Conservation (phyloP, 2,888 invertebrate species). For the Parascotia fuliginaria region DNA sequence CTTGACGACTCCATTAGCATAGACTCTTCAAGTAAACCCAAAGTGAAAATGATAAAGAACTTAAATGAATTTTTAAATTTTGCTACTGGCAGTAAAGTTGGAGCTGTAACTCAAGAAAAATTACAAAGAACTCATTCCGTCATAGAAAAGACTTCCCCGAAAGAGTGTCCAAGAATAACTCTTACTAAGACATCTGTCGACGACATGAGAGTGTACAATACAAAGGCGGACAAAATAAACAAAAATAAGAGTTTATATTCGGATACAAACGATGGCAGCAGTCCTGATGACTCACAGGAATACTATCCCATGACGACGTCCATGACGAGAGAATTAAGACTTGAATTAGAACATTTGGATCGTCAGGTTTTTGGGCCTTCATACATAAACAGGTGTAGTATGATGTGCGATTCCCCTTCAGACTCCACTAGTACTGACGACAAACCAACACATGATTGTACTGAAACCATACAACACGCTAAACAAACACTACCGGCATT, state of each 20-base stretch:
- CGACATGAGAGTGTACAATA: slow-evolving; percentile 59
- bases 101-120: slow-evolving; percentile 55
- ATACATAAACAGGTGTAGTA: slow-evolving; percentile 70
- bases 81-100: slow-evolving; percentile 87
- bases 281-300: slow-evolving; percentile 92
- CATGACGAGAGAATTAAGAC: slow-evolving; percentile 92
- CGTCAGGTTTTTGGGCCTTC: slow-evolving; percentile 91
- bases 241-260: slow-evolving; percentile 62
- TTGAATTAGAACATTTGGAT: slow-evolving; percentile 94
- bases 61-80: slow-evolving; percentile 94
- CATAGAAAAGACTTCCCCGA: slow-evolving; percentile 61
- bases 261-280: slow-evolving; percentile 86
- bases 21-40: slow-evolving; percentile 68
- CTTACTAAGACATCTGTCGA: slow-evolving; percentile 70
- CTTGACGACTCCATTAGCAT: slow-evolving; percentile 71
- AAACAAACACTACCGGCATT: slow-evolving; percentile 55
- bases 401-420: slow-evolving; percentile 75
- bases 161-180: slow-evolving; percentile 69
- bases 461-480: slow-evolving; percentile 56
- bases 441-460: slow-evolving; percentile 59
- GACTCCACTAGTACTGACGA: slow-evolving; percentile 77
- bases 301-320: slow-evolving; percentile 95
- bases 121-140: slow-evolving; percentile 69
- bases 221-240: slow-evolving; percentile 56
- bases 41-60: slow-evolving; percentile 89